These are phyloP conservation scores for Mesorhabditis spiculigera DNA, from an alignment of 2,888 invertebrate species.

Conservation along the genomic window DNA sequence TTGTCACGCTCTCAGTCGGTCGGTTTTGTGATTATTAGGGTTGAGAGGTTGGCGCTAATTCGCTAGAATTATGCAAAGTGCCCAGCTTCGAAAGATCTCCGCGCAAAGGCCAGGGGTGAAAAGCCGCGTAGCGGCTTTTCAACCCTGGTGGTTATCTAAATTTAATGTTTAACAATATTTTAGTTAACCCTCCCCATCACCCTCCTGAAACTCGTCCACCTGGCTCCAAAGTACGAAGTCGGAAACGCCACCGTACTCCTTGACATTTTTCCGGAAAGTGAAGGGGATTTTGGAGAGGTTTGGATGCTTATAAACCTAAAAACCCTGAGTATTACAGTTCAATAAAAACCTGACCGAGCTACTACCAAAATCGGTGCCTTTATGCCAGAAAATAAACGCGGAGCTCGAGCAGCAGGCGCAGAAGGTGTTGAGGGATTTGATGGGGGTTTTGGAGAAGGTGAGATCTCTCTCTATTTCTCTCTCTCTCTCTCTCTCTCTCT, in stretches of 20 bases:
- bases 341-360: background rate
- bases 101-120: too few relatives aligned
- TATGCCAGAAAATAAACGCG: background rate
- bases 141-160: too few relatives aligned
- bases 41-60: too few relatives aligned
- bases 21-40: too few relatives aligned
- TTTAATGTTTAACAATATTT: background rate
- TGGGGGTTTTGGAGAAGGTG: background rate
- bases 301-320: background rate
- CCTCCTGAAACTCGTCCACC: background rate
- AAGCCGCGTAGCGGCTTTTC: too few relatives aligned
- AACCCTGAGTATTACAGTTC: background rate
- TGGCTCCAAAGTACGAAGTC: background rate
- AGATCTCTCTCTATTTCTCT: background rate
- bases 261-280: background rate
- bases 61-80: too few relatives aligned
- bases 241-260: background rate
- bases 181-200: background rate
- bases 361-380: background rate
- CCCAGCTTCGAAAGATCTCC: too few relatives aligned
- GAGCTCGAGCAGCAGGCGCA: background rate
- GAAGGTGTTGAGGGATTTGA: background rate
- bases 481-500: too few relatives aligned
- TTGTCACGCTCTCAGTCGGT: too few relatives aligned
- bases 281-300: background rate